phyloP scores from a whole-genome alignment of 2,797 vertebrate genomes.

The Micromesistius poutassou region DNA sequence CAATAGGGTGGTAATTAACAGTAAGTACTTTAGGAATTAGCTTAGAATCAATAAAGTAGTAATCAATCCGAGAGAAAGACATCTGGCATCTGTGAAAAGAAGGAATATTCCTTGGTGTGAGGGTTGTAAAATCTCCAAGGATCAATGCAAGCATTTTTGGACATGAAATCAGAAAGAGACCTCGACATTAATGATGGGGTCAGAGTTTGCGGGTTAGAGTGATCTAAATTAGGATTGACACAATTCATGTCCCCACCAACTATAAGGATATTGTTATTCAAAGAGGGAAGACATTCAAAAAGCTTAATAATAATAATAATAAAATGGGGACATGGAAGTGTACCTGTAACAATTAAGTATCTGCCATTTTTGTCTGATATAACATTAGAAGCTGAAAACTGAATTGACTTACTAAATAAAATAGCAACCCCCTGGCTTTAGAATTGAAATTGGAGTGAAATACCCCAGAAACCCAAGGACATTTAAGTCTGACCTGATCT shows the following conservation, averaged over 20 bases:
- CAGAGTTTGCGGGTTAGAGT: background rate
- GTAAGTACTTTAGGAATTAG: background rate
- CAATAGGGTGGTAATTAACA: slow-evolving; percentile 2
- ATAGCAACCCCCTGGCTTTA: too few relatives aligned
- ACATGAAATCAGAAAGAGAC: slow-evolving; percentile 8
- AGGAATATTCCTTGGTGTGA: background rate
- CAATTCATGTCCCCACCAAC: background rate
- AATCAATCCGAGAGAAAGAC: background rate
- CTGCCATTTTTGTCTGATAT: too few relatives aligned
- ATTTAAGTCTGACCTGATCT: too few relatives aligned
- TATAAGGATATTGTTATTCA: background rate
- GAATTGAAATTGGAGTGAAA: too few relatives aligned
- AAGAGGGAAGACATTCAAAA: too few relatives aligned
- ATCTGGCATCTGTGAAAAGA: slow-evolving; percentile 19
- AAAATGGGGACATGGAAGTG: too few relatives aligned
- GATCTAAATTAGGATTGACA: background rate
- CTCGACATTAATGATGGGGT: too few relatives aligned
- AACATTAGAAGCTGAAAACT: too few relatives aligned
- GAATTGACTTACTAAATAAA: too few relatives aligned
- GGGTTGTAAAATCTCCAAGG: slow-evolving; percentile 16
- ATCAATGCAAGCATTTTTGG: slow-evolving; percentile 13
- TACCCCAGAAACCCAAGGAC: too few relatives aligned
- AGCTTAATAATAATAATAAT: too few relatives aligned
- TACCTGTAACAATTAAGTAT: too few relatives aligned
- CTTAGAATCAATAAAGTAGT: background rate